These are phyloP conservation scores for Trachops cirrhosus DNA, from an alignment of 2,797 vertebrate species.

Conservation along the genomic window DNA sequence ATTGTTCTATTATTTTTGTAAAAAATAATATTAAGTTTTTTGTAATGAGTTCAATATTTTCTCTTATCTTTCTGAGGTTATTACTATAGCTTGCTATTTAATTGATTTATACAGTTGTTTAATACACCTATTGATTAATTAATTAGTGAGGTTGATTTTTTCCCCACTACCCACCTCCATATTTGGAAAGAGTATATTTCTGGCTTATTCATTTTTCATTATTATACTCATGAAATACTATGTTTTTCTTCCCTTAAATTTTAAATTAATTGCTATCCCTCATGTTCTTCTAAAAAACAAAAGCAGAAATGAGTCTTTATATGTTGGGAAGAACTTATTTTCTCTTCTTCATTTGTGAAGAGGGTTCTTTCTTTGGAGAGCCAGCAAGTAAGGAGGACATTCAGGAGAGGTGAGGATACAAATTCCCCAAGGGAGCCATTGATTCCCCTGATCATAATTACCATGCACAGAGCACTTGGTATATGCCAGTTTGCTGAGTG, in stretches of 20 bases:
- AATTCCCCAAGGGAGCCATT: neutral
- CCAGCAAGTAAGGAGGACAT: neutral
- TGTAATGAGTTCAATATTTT: neutral
- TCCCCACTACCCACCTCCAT: neutral
- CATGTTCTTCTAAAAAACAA: neutral
- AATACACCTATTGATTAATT: slow-evolving; percentile 30
- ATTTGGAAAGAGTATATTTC: neutral
- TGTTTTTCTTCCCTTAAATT: neutral
- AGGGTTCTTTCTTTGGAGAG: neutral
- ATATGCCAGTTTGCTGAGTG: neutral
- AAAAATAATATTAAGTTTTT: neutral
- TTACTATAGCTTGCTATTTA: slow-evolving; percentile 1
- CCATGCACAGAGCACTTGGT: neutral
- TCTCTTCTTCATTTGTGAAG: neutral
- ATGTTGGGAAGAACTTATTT: neutral
- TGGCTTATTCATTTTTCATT: neutral
- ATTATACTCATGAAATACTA: slow-evolving; percentile 2
- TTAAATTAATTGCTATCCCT: neutral
- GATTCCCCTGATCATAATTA: neutral
- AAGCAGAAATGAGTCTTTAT: neutral
- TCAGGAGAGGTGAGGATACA: neutral
- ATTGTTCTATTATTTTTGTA: neutral
- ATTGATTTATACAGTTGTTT: slow-evolving; percentile 3
- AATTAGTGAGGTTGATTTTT: neutral
- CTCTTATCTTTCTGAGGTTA: neutral